Conservation (phyloP, 1,140 invertebrate species). For the Sminthurinus signatus region DNA sequence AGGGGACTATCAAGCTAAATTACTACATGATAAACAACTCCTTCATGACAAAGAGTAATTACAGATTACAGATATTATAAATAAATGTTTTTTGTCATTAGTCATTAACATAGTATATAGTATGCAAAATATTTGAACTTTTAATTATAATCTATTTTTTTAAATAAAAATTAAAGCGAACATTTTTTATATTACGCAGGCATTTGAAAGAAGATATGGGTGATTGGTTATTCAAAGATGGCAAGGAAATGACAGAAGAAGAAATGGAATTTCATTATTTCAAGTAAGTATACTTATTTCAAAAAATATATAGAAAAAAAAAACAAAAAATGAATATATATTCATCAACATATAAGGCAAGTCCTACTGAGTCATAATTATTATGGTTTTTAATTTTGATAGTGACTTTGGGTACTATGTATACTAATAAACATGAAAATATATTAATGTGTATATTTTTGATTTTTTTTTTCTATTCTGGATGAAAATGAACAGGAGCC, state of each 20-base stretch:
- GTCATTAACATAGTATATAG: background rate
- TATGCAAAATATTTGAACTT: background rate
- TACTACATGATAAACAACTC: constrained; percentile 59
- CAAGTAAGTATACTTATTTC: constrained; percentile 53
- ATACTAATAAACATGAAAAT: no score
- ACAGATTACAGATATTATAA: no score
- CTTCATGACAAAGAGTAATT: constrained; percentile 62
- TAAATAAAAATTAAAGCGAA: no score
- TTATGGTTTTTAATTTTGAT: no score
- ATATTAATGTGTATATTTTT: no score
- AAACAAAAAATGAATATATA: no score
- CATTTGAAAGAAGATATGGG: constrained; percentile 68
- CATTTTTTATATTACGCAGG: no score
- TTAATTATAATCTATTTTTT: constrained; percentile 32
- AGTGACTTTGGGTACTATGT: no score
- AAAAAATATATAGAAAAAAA: no score
- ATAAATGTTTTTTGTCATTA: background rate
- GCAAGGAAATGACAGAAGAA: constrained; percentile 61
- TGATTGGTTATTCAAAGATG: constrained; percentile 49
- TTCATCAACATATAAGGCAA: no score
- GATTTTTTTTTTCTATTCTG: background rate
- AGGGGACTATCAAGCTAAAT: constrained; percentile 48
- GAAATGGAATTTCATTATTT: constrained; percentile 66
- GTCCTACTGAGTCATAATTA: no score
- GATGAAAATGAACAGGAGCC: constrained; percentile 51